These are phyloP conservation scores for Brachionus rubens DNA, from an alignment of 1,140 invertebrate species.

Conservation along the genomic window DNA sequence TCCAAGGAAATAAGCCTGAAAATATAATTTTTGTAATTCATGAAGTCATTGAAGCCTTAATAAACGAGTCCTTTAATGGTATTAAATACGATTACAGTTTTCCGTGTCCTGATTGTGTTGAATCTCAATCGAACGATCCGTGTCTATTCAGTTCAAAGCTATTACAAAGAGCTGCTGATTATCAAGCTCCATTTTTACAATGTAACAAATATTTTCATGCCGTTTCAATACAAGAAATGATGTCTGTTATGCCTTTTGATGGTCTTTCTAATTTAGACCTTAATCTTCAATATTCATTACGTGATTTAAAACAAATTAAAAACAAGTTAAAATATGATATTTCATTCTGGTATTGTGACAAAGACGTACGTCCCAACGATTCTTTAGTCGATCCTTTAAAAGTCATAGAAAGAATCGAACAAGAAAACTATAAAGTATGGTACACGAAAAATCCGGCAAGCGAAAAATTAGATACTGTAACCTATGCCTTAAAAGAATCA, in stretches of 20 bases:
- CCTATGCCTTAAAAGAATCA: slow-evolving; percentile 15
- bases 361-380: slow-evolving; percentile 43
- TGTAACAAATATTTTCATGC: slow-evolving; percentile 59
- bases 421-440: slow-evolving; percentile 27
- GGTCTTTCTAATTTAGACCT: slow-evolving; percentile 54
- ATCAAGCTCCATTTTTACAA: slow-evolving; percentile 57
- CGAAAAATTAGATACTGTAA: slow-evolving; percentile 1
- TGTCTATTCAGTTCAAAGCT: slow-evolving; percentile 52
- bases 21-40: slow-evolving; percentile 58
- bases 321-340: slow-evolving; percentile 52
- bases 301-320: slow-evolving; percentile 52
- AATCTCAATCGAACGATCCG: slow-evolving; percentile 7
- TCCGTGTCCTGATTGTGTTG: slow-evolving; percentile 57
- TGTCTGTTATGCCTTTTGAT: slow-evolving; percentile 53
- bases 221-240: slow-evolving; percentile 55
- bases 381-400: slow-evolving; percentile 49
- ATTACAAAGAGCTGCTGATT: slow-evolving; percentile 53
- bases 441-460: not conserved
- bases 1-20: slow-evolving; percentile 56
- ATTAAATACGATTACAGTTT: slow-evolving; percentile 55
- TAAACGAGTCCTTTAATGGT: slow-evolving; percentile 55
- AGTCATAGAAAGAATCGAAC: slow-evolving; percentile 50
- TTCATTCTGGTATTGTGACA: slow-evolving; percentile 51
- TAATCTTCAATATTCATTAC: slow-evolving; percentile 54
- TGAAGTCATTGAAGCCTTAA: slow-evolving; percentile 56